A percentile compares a stretch with the other conserved stretches of the same genome.
Conservation (phyloP, 2,888 invertebrate species). For the Parthenolecanium corni region DNA sequence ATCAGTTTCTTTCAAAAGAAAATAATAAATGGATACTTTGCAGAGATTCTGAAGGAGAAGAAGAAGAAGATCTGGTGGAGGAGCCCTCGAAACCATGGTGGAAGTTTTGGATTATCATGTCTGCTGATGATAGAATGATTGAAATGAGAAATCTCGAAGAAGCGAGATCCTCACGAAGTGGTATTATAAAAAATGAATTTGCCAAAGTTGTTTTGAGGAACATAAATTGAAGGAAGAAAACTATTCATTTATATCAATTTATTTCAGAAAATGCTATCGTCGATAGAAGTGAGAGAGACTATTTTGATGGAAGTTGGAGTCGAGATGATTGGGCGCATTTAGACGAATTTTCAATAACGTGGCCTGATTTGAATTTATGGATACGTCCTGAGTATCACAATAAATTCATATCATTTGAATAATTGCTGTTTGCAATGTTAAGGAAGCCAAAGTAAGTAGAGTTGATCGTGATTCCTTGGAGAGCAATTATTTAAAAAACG, state of each 20-base stretch:
- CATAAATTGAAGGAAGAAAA: background rate
- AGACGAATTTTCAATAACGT: constrained; percentile 1
- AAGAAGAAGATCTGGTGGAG: background rate
- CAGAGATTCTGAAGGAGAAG: constrained; percentile 17
- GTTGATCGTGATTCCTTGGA: too few species aligned
- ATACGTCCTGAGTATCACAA: background rate
- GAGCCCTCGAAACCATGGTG: background rate
- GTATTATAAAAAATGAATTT: background rate
- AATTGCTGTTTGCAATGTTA: too few species aligned
- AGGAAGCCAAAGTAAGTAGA: too few species aligned
- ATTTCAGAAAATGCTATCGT: background rate
- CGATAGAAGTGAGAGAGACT: background rate
- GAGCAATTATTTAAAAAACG: too few species aligned
- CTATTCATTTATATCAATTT: background rate
- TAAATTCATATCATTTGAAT: too few species aligned
- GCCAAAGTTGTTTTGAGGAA: background rate
- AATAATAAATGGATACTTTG: background rate
- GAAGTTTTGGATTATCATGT: constrained; percentile 12
- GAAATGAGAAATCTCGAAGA: background rate
- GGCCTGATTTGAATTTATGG: constrained; percentile 6
- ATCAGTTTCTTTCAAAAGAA: too few species aligned
- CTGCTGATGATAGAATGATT: background rate
- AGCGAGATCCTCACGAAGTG: background rate
- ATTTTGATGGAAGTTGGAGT: constrained; percentile 4
- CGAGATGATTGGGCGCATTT: constrained; percentile 16